Evolutionary conservation across 1,140 invertebrate species (phyloP).

Genomic region (Papilio polyxenes): DNA sequence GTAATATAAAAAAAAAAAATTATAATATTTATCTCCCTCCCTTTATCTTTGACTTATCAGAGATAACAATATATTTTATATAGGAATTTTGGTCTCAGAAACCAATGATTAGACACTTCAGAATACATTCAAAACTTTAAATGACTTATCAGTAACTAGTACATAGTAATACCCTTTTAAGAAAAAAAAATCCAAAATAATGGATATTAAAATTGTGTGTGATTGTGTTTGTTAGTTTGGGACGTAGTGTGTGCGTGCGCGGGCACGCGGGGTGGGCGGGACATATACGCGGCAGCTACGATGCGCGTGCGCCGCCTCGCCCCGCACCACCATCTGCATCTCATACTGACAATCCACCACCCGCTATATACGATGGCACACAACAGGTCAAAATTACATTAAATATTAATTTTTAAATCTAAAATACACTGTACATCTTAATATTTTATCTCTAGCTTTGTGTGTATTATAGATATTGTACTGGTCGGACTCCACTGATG

Average conservation of each 20-base stretch:
- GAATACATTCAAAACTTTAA: too few relatives aligned
- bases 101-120: too few relatives aligned
- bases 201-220: neutral
- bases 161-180: too few relatives aligned
- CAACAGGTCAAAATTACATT: constrained; percentile 61
- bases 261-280: constrained; percentile 96
- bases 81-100: too few relatives aligned
- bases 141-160: too few relatives aligned
- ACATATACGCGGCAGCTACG: constrained; percentile 88
- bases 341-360: constrained; percentile 40
- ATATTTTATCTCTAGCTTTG: too few relatives aligned
- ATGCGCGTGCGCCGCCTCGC: constrained; percentile 60
- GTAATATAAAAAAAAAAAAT: too few relatives aligned
- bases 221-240: constrained; percentile 83
- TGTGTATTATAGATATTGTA: constrained; percentile 85
- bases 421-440: too few relatives aligned
- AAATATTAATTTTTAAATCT: neutral
- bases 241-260: constrained; percentile 91
- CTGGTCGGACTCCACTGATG: constrained; percentile 97
- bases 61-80: too few relatives aligned
- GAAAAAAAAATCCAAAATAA: too few relatives aligned
- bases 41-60: too few relatives aligned
- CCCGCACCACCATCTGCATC: constrained; percentile 33
- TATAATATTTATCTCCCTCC: too few relatives aligned
- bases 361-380: constrained; percentile 85